Conservation (phyloP, 2,888 invertebrate genomes). For the Perithous albicinctus region DNA sequence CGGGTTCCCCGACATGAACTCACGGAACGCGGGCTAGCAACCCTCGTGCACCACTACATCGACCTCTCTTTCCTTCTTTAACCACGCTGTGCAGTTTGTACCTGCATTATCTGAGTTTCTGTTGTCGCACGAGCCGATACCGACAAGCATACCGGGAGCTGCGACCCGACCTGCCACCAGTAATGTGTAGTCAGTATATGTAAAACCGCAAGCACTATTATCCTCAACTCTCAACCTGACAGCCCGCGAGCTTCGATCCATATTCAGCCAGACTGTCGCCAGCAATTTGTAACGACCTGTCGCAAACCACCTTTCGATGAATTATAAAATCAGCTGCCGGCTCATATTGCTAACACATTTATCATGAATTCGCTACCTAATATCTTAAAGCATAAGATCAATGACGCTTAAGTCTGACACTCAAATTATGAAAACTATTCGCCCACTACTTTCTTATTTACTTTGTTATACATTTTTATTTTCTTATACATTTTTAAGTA, state of each 20-base stretch:
- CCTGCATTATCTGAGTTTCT: constrained; percentile 15
- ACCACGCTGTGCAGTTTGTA: constrained; percentile 10
- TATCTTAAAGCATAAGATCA: not conserved
- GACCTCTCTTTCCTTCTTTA: constrained; percentile 15
- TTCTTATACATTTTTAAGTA: too few relatives aligned
- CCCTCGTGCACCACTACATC: constrained; percentile 12
- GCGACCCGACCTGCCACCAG: not conserved
- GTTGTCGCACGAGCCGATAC: constrained; percentile 49
- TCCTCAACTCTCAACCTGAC: constrained; percentile 13
- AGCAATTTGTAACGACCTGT: constrained; percentile 45
- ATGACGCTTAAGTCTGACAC: too few relatives aligned
- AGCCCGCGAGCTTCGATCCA: constrained; percentile 51
- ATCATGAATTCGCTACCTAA: not conserved
- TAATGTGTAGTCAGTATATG: not conserved
- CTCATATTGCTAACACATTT: not conserved
- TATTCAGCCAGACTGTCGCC: constrained; percentile 57
- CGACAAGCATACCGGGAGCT: constrained; percentile 29
- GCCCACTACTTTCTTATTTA: too few relatives aligned
- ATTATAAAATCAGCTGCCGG: constrained; percentile 41
- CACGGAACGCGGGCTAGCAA: constrained; percentile 38
- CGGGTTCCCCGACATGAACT: constrained; percentile 44
- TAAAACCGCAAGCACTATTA: constrained; percentile 1
- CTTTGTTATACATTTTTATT: too few relatives aligned
- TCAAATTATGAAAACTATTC: too few relatives aligned
- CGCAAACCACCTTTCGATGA: constrained; percentile 36